Evolutionary conservation across 2,888 invertebrate species (phyloP).

Genomic region (Troides aeacus): DNA sequence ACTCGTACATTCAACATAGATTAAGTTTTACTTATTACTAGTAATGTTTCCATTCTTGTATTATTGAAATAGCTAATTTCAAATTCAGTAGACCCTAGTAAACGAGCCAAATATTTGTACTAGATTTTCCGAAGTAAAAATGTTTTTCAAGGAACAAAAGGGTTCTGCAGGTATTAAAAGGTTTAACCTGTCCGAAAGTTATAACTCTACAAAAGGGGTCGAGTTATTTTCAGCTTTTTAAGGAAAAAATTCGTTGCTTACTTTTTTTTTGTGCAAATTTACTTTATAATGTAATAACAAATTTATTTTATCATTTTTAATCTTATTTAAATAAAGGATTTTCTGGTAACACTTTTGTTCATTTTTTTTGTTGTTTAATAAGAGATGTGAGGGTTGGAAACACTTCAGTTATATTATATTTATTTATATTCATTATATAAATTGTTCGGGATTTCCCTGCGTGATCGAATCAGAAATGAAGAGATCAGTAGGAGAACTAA

Average conservation of each 20-base stretch:
- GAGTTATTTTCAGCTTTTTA: neutral
- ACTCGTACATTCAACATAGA: neutral
- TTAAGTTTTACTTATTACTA: neutral
- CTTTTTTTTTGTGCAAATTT: neutral
- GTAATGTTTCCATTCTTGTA: neutral
- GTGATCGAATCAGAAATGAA: no score
- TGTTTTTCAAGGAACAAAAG: constrained; percentile 2
- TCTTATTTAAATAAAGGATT: no score
- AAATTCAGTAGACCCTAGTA: constrained; percentile 13
- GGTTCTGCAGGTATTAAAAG: constrained; percentile 2
- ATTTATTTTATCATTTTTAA: neutral
- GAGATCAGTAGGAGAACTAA: no score
- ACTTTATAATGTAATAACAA: neutral
- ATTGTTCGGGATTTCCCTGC: no score
- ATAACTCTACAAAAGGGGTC: neutral
- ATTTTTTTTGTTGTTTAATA: no score
- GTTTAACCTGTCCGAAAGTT: constrained; percentile 2
- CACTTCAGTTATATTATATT: no score
- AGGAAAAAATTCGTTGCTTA: neutral
- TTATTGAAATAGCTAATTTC: constrained; percentile 1
- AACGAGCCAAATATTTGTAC: constrained; percentile 13
- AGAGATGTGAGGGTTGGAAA: no score
- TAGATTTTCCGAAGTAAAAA: constrained; percentile 2
- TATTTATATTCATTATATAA: no score
- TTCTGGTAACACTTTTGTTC: no score